A percentile compares a stretch with the other conserved stretches of the same genome.
phyloP scores from a whole-genome alignment of 2,797 vertebrate genomes.

The Pantherophis alleghaniensis region DNA sequence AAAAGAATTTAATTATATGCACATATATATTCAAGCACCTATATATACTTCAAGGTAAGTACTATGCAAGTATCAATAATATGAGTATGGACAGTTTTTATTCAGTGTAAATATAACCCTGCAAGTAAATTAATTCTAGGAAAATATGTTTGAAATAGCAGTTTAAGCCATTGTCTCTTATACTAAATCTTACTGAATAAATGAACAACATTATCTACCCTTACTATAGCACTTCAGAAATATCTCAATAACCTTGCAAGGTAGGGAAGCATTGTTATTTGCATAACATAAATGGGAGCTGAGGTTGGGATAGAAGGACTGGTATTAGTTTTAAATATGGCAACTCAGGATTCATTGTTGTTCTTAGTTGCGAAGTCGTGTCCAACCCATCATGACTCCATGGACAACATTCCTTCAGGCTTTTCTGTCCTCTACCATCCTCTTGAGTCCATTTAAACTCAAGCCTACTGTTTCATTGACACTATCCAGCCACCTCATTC shows the following conservation, averaged over 20 bases:
- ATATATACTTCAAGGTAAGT: neutral
- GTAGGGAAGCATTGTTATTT: neutral
- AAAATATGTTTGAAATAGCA: neutral
- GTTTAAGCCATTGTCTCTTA: neutral
- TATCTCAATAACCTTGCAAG: neutral
- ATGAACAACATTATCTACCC: neutral
- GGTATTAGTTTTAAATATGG: neutral
- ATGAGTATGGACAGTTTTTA: neutral
- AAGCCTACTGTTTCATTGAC: too few species aligned
- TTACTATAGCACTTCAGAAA: neutral
- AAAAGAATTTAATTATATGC: neutral
- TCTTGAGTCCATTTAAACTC: too few species aligned
- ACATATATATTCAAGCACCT: neutral
- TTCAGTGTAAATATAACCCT: neutral
- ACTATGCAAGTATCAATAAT: neutral
- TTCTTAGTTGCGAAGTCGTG: too few species aligned
- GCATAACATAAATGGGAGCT: neutral
- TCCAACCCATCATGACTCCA: too few species aligned
- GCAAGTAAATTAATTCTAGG: neutral
- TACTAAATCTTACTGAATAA: neutral
- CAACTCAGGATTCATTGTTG: too few species aligned
- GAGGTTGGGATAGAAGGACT: neutral
- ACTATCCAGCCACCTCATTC: too few species aligned
- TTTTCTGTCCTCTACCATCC: too few species aligned
- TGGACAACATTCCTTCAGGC: too few species aligned